Evolutionary conservation across 2,797 vertebrate genomes (phyloP), one percentile per base, ranked within the genome.

Genomic region (Kryptolebias ocellatus): DNA sequence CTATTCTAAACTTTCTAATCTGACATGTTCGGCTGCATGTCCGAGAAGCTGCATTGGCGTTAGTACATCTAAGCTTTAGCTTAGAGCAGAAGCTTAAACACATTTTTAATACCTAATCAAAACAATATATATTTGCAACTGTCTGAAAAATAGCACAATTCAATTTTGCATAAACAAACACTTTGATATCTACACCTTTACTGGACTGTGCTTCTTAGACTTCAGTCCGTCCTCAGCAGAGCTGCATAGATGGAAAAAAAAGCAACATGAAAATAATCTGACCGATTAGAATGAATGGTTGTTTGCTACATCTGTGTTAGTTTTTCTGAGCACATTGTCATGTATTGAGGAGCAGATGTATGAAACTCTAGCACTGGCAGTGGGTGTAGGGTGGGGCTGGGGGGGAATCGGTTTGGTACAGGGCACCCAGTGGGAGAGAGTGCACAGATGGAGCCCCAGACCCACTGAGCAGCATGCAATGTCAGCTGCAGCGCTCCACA

Each of bases 401-500:
- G 60, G 47, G 49, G 9, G 54, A 24, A 47, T 74, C 5, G 55
- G 60, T 49, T 64, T 72, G 64, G 70, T 74, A 72, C 73, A 39
- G 54, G 56, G 63, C 75, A 84, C 76, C 85, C 87, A 80, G 74
- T 85, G 88, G 89, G 87, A 91, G 72, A 78, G 72, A 64, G 76
- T 80, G 79, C 88, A 75, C 92, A 94, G 91, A 93, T 93, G 91
- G 89, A 90, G 86, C 69, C 62, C 59, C 60, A 70, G 88, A 81
- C 80, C 78, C 83, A 81, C 54, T 80, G 86, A 90, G 84, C 83
- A 68, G 75, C 77, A 79, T 69, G 90, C 64, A 37, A 76, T 78
- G 89, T 92, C 87, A 92, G 90, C 90, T 91, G 89, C 77, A 83
- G 65, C 60, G 88, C 87, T 87, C 70, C 66, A 82, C 76, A 82